Evolutionary conservation across 2,888 invertebrate species (phyloP), one percentile per base, ranked within the genome.

Genomic region (Acrocyrtus sp.): DNA sequence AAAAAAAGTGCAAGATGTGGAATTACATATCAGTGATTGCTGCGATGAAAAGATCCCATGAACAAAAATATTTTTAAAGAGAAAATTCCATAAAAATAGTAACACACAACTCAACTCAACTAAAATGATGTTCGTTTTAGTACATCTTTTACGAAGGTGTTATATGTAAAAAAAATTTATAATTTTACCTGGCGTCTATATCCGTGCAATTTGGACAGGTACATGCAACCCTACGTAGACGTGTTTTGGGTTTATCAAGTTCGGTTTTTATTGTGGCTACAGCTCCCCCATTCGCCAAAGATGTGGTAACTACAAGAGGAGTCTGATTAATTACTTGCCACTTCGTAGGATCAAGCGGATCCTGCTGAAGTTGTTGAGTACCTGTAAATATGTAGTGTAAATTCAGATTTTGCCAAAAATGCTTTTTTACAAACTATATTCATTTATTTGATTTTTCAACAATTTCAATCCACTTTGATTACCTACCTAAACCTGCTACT

Each of bases 121-220:
- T n/a, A n/a, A 39, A 12, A 12, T 47, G 10, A 47, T 8, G 8
- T 6, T 6, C 6, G 47, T 47, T 51, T 15, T 21, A 21, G n/a
- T 22, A 51, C 10, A 51, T n/a, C 24, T 19, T 8, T 15, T 19
- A n/a, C 8, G 6, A 15, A n/a, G n/a, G n/a, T n/a, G 21, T 22
- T 22, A 12, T 12, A 12, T 53, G 8, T 12, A 12, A 10, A 12
- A 22, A 8, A 10, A 10, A 53, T 19, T 22, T 22, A 24, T 22
- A 22, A 8, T 26, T 48, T n/a, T 76, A 80, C 80, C 78, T 78
- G 1, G 79, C 78, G 73, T 81, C 81, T 50, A 81, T 94, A 83
- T 95, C 95, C 57, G 92, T 91, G 84, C 98, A 98, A 85, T 98
- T 98, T 0, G 98, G 98, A 84, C 98, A 98, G 0, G 96, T 96